Evolutionary conservation across 2,797 vertebrate species (phyloP), one percentile per base, ranked within the genome.

Genomic region (Bothrops alternatus): DNA sequence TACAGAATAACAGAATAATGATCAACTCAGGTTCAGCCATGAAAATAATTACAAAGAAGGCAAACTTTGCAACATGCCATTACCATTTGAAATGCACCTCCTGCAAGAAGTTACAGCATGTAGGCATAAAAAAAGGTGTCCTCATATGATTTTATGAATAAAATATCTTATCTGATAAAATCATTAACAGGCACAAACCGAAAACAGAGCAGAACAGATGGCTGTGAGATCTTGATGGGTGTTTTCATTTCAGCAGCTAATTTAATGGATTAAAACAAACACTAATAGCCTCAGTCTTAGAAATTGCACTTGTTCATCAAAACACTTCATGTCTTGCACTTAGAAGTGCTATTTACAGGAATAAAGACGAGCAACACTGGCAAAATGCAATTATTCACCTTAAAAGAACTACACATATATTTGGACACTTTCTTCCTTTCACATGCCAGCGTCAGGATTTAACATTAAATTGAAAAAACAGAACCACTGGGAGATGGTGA

Each of bases 171-270:
- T 97, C 96, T 95, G 96, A 97, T 97, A 96, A 95, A 97, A 97
- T 97, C 94, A 97, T 97, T 97, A 98, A 97, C 95, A 47, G 96
- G 95, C 94, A 93, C 90, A 92, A 94, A 96, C 96, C 95, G 94
- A 96, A 96, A 97, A 95, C 94, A 96, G 90, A 96, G 92, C 73
- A 90, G 93, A 96, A 94, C 97, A 98, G 97, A 98, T 98, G 97
- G 97, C 90, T 95, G 58, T 86, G 91, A 93, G 91, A 95, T 96
- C 95, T 95, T 97, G 97, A 97, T 97, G 96, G 95, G 95, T 95
- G 95, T 96, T 97, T 97, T 95, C 95, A 94, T 95, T 97, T 97
- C 96, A 97, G 96, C 96, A 97, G 97, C 96, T 97, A 97, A 97
- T 97, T 97, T 97, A 96, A 61, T 73, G 93, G 95, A 94, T 96